Percentiles rank a stretch among this genome's conserved stretches.
Evolutionary conservation across 2,888 invertebrate genomes (phyloP).

Genomic region (Aporophyla nigra): DNA sequence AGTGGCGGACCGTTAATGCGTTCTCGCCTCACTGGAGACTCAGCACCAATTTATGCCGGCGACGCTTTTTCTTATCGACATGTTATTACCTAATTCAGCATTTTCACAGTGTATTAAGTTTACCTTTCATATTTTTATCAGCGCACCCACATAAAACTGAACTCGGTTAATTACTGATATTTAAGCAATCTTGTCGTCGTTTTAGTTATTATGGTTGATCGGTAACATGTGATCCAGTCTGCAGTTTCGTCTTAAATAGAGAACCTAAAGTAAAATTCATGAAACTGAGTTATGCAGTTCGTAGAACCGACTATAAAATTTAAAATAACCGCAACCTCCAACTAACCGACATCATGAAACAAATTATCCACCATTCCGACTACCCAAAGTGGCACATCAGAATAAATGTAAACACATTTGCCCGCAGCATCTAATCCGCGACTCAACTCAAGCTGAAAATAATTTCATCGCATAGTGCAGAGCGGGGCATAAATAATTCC

Average conservation of each 20-base stretch:
- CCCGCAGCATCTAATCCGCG: constrained; percentile 65
- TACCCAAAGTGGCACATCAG: constrained; percentile 60
- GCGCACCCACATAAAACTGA: constrained; percentile 55
- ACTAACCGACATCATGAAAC: constrained; percentile 43
- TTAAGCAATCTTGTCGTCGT: constrained; percentile 30
- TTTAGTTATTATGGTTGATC: constrained; percentile 27
- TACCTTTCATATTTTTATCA: constrained; percentile 76
- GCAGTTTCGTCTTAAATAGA: neutral
- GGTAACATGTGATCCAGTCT: neutral
- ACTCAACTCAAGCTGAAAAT: constrained; percentile 69
- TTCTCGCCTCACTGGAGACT: constrained; percentile 82
- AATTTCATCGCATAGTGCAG: constrained; percentile 71
- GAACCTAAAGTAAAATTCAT: neutral
- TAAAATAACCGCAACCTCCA: constrained; percentile 4
- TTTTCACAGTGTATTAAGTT: constrained; percentile 83
- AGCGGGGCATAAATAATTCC: constrained; percentile 77
- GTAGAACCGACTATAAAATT: too few relatives aligned
- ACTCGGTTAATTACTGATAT: constrained; percentile 62
- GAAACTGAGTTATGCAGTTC: neutral
- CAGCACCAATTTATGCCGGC: constrained; percentile 84
- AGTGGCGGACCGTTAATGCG: constrained; percentile 80
- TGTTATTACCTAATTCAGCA: constrained; percentile 84
- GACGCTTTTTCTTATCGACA: constrained; percentile 84
- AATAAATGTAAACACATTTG: constrained; percentile 69
- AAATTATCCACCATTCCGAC: constrained; percentile 57